Evolutionary conservation across 2,797 vertebrate species (phyloP).

Genomic region (Tamandua tetradactyla): DNA sequence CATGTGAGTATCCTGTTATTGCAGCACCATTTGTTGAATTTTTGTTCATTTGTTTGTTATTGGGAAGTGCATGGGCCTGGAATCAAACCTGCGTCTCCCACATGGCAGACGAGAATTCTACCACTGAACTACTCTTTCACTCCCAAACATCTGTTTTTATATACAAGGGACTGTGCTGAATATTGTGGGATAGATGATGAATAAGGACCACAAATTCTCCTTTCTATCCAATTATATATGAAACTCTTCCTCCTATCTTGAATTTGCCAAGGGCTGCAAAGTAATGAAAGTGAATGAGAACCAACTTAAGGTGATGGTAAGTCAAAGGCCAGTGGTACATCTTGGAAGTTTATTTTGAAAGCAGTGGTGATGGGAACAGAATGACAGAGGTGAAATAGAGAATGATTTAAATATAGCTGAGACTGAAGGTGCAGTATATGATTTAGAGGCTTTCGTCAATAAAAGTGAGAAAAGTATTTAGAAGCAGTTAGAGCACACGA

Average conservation of each 20-base stretch:
- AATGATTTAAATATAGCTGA: conserved; percentile 4
- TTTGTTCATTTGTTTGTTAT: too few relatives aligned
- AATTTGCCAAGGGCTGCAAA: background rate
- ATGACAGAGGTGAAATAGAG: background rate
- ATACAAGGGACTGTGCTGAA: background rate
- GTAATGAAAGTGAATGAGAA: background rate
- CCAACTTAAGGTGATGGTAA: background rate
- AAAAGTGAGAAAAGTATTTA: background rate
- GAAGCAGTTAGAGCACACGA: background rate
- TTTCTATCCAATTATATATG: background rate
- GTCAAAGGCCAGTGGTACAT: background rate
- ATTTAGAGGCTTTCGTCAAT: background rate
- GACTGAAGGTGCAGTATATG: background rate
- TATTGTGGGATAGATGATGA: background rate
- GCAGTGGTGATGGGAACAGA: background rate
- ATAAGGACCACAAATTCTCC: background rate
- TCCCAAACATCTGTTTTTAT: too few relatives aligned
- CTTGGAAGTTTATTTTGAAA: background rate
- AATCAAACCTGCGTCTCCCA: too few relatives aligned
- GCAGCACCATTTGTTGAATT: too few relatives aligned
- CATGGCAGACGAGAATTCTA: too few relatives aligned
- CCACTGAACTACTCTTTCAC: too few relatives aligned
- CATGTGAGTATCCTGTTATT: too few relatives aligned
- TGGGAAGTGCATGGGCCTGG: too few relatives aligned
- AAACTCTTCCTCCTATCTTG: background rate